Percentiles rank a stretch among this genome's conserved stretches.
Conservation (phyloP, 2,888 invertebrate species). For the Mactromeris polynyma region DNA sequence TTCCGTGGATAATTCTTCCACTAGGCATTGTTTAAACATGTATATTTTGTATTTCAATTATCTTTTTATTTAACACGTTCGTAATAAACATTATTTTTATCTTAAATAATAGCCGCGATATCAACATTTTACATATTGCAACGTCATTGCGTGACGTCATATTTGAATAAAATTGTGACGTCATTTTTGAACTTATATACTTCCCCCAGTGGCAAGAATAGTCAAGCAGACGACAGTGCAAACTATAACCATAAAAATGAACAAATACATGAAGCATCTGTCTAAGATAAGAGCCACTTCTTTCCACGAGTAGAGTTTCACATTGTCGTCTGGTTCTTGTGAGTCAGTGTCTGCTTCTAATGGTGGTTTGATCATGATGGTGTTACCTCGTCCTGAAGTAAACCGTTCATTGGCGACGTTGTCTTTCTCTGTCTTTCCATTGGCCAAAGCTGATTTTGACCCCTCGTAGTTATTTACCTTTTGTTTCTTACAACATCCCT, state of each 20-base stretch:
- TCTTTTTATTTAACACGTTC: too few relatives aligned
- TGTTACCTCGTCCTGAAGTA: background rate
- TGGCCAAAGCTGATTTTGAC: background rate
- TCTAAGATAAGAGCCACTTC: slow-evolving; percentile 66
- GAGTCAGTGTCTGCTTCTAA: background rate
- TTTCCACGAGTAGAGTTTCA: slow-evolving; percentile 60
- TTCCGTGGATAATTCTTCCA: too few relatives aligned
- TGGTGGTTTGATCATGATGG: background rate
- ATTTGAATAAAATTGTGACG: background rate
- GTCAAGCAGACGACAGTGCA: slow-evolving; percentile 41
- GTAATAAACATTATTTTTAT: too few relatives aligned
- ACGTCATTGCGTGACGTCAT: background rate
- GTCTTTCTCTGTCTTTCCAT: too few relatives aligned
- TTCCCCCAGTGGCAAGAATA: background rate
- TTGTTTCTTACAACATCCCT: slow-evolving; percentile 20
- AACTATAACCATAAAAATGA: slow-evolving; percentile 42
- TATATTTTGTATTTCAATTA: too few relatives aligned
- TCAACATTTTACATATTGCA: too few relatives aligned
- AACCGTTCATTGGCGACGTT: too few relatives aligned
- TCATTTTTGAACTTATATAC: too few relatives aligned
- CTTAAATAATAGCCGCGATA: too few relatives aligned
- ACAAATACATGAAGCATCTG: slow-evolving; percentile 66
- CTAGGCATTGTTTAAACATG: too few relatives aligned
- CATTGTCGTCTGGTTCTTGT: background rate
- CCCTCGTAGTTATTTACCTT: background rate